Base-by-base conservation (phyloP, 2,113 vertebrate genomes). In the Psilopsiagon aymara region DNA sequence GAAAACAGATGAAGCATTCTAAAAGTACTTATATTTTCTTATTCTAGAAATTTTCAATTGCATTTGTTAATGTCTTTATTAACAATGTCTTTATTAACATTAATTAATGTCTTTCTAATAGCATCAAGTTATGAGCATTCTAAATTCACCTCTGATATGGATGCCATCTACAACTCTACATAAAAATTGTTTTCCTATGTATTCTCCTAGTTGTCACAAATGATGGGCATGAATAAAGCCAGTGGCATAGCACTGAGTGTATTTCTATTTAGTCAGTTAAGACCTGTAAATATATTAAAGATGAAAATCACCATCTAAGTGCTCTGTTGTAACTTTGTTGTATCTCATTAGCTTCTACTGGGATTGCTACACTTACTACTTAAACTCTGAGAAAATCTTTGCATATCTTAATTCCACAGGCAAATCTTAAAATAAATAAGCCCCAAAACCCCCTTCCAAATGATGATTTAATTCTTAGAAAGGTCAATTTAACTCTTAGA, bases 311-410 rank as follows among this genome's bases (percentile, higher is more conserved):
- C 7, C 11, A 18, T 41, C 21, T 77, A 59, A 85, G 83, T 19
- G 20, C 0, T 64, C 17, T 13, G 7, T 73, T 73, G 29, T 60
- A 31, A 11, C 80, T 82, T 79, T 46, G 3, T 39, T 60, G 6
- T 6, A 39, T 53, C 9, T 88, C 39, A 24, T 62, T 47, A 37
- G 1, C 8, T 77, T 43, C n/a, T 66, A 11, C 24, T 16, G 33
- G 17, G 10, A 76, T 37, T 80, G 10, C 9, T 57, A 23, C 0
- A 3, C 75, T 85, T 53, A 8, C 11, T 59, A 1, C 0, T 0
- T 43, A 82, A 73, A 3, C 19, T 33, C 37, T 60, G 16, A 83
- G 6, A 79, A 83, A 77, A 77, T 23, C 17, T 75, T 82, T 31
- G 8, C 7, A 9, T 27, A 39, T 39, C 28, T 53, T n/a, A 64